Conservation (phyloP, 2,888 invertebrate species). For the Callinectes sapidus region DNA sequence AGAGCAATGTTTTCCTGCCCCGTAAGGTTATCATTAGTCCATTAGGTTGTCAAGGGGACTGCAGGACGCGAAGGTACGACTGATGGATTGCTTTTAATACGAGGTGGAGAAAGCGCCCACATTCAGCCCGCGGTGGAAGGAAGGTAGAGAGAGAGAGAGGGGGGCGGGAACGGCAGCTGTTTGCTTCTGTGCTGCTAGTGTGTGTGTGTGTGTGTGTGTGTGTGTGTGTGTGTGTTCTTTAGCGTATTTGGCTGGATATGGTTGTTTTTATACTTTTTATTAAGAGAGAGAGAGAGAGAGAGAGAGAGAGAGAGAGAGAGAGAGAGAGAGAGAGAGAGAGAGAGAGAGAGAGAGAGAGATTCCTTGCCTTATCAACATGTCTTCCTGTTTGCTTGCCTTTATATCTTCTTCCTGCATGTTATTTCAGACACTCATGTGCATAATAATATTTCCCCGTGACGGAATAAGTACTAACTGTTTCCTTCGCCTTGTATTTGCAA, state of each 20-base stretch:
- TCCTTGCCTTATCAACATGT: neutral
- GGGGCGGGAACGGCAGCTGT: neutral
- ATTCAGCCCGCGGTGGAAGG: neutral
- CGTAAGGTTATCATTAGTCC: constrained; percentile 33
- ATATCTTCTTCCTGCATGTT: neutral
- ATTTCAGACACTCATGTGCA: neutral
- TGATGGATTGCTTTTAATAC: neutral
- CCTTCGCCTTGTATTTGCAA: neutral
- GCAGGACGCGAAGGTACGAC: neutral
- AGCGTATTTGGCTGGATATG: too few species aligned
- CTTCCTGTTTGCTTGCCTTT: neutral
- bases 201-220: neutral
- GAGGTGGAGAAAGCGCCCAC: neutral
- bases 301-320: too few species aligned
- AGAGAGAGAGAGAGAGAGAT: too few species aligned
- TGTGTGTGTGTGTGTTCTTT: neutral
- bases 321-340: too few species aligned
- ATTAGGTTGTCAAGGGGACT: constrained; percentile 44
- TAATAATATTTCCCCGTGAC: neutral
- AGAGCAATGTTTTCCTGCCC: neutral
- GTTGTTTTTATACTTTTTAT: too few species aligned
- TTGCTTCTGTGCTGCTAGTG: neutral
- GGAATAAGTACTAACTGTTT: neutral
- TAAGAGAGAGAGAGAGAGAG: too few species aligned
- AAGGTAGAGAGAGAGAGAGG: neutral